Conservation (phyloP, 2,797 vertebrate species). For the Momotus momota region DNA sequence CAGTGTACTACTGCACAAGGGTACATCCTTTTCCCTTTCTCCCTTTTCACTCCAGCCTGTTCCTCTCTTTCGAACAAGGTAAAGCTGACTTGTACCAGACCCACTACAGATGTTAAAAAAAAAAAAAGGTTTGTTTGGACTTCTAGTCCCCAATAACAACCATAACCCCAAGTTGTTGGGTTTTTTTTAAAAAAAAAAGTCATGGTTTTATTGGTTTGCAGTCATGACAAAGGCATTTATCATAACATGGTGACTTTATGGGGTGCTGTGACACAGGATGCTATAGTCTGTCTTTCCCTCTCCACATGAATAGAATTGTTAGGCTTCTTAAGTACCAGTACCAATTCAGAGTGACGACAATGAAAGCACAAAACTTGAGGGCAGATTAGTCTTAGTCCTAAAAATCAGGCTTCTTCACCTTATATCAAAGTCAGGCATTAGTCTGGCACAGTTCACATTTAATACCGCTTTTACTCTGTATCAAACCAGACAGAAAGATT, state of each 20-base stretch:
- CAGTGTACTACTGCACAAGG: not conserved
- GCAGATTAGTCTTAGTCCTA: not conserved
- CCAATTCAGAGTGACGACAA: accelerated
- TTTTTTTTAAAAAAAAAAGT: not conserved
- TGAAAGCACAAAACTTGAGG: not conserved
- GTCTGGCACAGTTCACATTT: not conserved
- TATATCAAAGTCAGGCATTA: not conserved
- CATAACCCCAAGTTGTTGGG: not conserved
- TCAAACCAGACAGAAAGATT: not conserved
- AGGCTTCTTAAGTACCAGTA: not conserved
- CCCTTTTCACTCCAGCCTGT: not conserved
- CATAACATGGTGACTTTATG: not conserved
- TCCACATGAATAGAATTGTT: not conserved
- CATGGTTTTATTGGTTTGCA: not conserved
- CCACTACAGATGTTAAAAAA: not conserved
- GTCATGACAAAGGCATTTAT: not conserved
- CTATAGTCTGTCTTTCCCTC: not conserved
- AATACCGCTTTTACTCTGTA: not conserved
- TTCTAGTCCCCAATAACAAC: not conserved
- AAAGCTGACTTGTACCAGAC: not conserved
- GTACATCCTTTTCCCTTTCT: not conserved
- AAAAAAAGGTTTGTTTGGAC: not conserved
- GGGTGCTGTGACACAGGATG: not conserved
- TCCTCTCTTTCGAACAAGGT: not conserved
- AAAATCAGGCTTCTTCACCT: not conserved